Evolutionary conservation across 2,113 vertebrate genomes (phyloP).

Genomic region (Danio rerio): DNA sequence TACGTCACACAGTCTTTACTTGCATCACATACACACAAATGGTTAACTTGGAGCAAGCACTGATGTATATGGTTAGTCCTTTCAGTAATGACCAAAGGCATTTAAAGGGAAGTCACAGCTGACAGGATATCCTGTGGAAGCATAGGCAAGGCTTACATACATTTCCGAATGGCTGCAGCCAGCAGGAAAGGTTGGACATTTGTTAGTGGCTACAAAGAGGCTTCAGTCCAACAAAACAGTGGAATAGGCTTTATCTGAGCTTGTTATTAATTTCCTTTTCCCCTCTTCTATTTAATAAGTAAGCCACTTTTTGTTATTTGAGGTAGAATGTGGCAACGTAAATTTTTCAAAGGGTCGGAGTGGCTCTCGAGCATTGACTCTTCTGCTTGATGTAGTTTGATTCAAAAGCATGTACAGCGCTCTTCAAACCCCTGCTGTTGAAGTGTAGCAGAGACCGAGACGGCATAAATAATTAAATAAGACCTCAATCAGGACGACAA

Average conservation of each 20-base stretch:
- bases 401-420: conserved; percentile 18
- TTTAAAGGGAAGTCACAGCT: conserved; percentile 48
- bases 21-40: neutral
- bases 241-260: neutral
- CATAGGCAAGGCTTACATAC: conserved; percentile 18
- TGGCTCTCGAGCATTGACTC: neutral
- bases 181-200: neutral
- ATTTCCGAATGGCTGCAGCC: conserved; percentile 8
- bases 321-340: neutral
- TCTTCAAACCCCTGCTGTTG: conserved; percentile 15
- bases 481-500: neutral
- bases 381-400: conserved; percentile 22
- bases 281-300: neutral
- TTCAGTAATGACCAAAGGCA: neutral
- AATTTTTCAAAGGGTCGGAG: conserved; percentile 24
- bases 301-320: neutral
- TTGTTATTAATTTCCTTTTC: neutral
- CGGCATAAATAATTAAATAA: conserved; percentile 22
- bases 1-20: too few relatives aligned
- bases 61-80: neutral
- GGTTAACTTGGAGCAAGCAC: neutral
- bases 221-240: neutral
- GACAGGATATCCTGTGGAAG: conserved; percentile 60
- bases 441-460: conserved; percentile 23
- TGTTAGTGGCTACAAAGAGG: neutral